Base-by-base conservation (phyloP, 2,888 invertebrate genomes). In the Epistrophe eligans region DNA sequence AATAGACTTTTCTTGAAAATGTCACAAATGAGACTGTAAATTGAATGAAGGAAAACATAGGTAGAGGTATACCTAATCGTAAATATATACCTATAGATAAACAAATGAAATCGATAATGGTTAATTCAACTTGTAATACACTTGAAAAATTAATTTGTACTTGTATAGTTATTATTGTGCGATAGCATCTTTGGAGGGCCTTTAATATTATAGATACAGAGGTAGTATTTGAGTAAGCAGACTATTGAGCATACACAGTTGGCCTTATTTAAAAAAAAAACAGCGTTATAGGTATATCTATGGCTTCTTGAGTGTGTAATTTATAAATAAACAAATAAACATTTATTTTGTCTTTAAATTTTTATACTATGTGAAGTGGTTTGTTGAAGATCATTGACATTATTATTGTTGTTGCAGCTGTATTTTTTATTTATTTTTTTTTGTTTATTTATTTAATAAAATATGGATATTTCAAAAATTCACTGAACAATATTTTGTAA, bases 101-200 rank as follows among this genome's bases (percentile, higher is more conserved):
- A 71, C 70, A 77, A 77, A 77, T 73, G 40, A 77, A 77, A 77
- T 85, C 77, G 82, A 85, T 85, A 85, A 81, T 85, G 73, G 77
- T 77, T 81, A 85, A 85, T 85, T 85, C 71, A 70, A 77, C 73
- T 70, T 85, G 85, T 81, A 19, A 62, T 50, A 77, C 70, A 72
- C 81, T 81, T 77, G 62, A 84, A 24, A 84, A 84, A 72, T 81
- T 85, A 81, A 77, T 85, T 81, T 85, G 67, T 81, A 81, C 70
- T 81, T 72, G 60, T 77, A 35, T 58, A 62, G 40, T 24, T 62
- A 66, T 24, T 62, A 66, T 48, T 66, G 32, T 40, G 15, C 5
- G 38, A 43, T 70, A 66, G n/a, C 10, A 28, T 50, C 17, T 24
- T 52, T 73, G n/a, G 50, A 81, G 77, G 57, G 64, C 17, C 24